A percentile compares a stretch with the other conserved stretches of the same genome.
Conservation (phyloP, 2,113 vertebrate genomes). For the Lepidothrix coronata region DNA sequence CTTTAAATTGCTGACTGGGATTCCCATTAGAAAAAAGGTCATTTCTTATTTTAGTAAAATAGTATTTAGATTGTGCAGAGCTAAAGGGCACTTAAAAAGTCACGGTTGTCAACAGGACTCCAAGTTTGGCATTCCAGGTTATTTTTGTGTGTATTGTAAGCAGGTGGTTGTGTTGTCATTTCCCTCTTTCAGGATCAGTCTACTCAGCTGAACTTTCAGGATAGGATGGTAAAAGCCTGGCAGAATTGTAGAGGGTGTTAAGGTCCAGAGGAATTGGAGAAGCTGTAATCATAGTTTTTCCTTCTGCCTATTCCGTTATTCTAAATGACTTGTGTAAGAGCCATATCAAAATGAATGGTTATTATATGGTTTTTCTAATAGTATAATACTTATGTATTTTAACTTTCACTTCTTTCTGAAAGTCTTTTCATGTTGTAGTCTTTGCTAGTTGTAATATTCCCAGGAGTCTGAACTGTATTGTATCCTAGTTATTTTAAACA, state of each 20-base stretch:
- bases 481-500: background rate
- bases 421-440: background rate
- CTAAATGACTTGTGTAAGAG: background rate
- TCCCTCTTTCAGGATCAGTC: background rate
- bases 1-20: background rate
- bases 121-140: background rate
- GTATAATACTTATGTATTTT: background rate
- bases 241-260: background rate
- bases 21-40: background rate
- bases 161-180: conserved; percentile 18
- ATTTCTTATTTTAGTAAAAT: conserved; percentile 5
- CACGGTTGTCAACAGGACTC: background rate
- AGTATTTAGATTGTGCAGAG: background rate
- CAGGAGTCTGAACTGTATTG: background rate
- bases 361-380: background rate
- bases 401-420: background rate
- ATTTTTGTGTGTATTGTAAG: background rate
- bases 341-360: background rate
- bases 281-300: background rate
- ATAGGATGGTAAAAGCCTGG: background rate
- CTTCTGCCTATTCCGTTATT: background rate
- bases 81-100: conserved; percentile 18
- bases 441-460: background rate
- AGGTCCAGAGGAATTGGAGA: background rate
- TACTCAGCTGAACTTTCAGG: background rate